Evolutionary conservation across 2,888 invertebrate species (phyloP), one percentile per base, ranked within the genome.

Genomic region (Anticlea derivata): DNA sequence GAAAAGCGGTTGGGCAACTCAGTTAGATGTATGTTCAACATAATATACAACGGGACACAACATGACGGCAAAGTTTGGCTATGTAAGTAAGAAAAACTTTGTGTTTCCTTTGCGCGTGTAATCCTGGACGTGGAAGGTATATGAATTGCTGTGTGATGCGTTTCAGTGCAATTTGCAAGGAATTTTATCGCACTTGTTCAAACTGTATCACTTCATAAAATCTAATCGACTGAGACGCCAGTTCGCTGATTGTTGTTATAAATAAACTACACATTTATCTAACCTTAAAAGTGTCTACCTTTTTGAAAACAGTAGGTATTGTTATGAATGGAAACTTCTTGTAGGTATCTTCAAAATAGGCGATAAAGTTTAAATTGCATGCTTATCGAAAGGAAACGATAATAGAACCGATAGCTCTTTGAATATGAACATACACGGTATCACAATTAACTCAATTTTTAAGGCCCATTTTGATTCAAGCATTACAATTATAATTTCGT

Each of bases 31-130:
- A 77, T 89, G 88, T 86, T 83, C 86, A 78, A 83, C 82, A 88
- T 88, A 86, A 86, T 86, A 83, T 88, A 89, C 86, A 90, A 90
- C 89, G 87, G 86, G 82, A 86, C 88, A 86, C 90, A 91, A 88
- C 91, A 91, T 91, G 91, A 91, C 91, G 91, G 91, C 90, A 91
- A 91, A 90, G 88, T 88, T 90, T 82, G 90, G 91, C 91, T 91
- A 91, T 91, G 91, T 91, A 77, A 85, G 91, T 91, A 38, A 49
- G 48, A 27, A 46, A 34, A 39, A 31, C 6, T 23, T 7, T 20
- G 17, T 37, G 23, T 37, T 26, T 43, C 34, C 30, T 11, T 11
- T 40, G 13, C 23, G 23, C 11, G 11, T 8, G 11, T 24, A 12
- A 8, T 39, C 8, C 1, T 7, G 7, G 5, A 17, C n/a, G 12